These are phyloP conservation scores for Trichogramma evanescens DNA, from an alignment of 2,888 invertebrate genomes.

Conservation along the genomic window DNA sequence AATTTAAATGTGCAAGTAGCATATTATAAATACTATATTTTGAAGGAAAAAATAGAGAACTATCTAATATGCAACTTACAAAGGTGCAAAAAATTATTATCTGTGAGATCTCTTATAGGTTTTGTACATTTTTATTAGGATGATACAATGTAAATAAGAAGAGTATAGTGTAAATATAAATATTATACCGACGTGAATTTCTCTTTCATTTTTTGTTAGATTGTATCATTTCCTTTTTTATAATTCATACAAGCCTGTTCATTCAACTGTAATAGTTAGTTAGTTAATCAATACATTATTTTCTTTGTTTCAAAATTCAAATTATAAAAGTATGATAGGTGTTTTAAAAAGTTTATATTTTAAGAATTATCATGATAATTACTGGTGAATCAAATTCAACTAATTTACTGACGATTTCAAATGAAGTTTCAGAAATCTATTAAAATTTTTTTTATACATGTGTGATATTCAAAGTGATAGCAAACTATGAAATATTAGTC, in stretches of 20 bases:
- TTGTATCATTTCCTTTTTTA: slow-evolving; percentile 13
- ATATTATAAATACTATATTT: slow-evolving; percentile 12
- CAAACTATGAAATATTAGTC: too few species aligned
- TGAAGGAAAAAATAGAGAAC: slow-evolving; percentile 12
- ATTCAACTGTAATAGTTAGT: slow-evolving; percentile 8
- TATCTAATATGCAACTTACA: slow-evolving; percentile 21
- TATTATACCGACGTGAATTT: slow-evolving; percentile 17
- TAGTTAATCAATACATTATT: slow-evolving; percentile 3
- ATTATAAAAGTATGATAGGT: neutral
- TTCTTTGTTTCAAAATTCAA: neutral
- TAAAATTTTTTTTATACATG: too few species aligned
- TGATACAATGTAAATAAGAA: slow-evolving; percentile 22
- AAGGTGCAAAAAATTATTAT: slow-evolving; percentile 20
- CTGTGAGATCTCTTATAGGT: slow-evolving; percentile 21
- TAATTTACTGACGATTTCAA: too few species aligned
- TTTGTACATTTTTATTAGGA: slow-evolving; percentile 25
- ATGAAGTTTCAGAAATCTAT: too few species aligned
- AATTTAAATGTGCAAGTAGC: slow-evolving; percentile 12
- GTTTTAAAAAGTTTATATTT: neutral
- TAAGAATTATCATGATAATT: too few species aligned
- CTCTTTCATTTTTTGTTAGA: too few species aligned
- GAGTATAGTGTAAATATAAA: slow-evolving; percentile 23
- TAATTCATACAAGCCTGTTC: slow-evolving; percentile 8
- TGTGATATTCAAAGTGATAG: too few species aligned
- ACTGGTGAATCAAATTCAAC: too few species aligned